A percentile compares a stretch with the other conserved stretches of the same genome.
These are phyloP conservation scores for Asarcornis scutulata DNA, from an alignment of 2,113 vertebrate species.

Conservation along the genomic window DNA sequence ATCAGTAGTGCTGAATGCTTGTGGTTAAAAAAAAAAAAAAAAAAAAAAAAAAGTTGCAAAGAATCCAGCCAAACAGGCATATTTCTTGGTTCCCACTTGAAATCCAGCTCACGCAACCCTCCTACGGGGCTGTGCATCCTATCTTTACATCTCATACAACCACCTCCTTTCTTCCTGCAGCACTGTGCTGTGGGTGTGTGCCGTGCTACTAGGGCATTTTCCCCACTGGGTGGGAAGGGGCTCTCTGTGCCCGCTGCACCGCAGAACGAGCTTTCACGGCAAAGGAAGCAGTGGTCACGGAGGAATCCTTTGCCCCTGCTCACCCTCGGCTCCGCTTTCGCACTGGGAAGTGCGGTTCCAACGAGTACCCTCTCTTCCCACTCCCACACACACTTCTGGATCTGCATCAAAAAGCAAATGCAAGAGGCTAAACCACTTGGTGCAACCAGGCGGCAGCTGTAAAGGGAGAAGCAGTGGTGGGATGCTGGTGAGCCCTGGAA, in stretches of 20 bases:
- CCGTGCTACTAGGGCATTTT: neutral
- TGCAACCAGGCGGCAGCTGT: neutral
- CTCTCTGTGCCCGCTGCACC: neutral
- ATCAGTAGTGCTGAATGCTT: neutral
- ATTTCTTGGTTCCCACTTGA: neutral
- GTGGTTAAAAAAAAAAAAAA: neutral
- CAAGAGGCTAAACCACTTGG: neutral
- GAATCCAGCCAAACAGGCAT: neutral
- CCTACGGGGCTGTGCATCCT: neutral
- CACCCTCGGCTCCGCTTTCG: neutral
- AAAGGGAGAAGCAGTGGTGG: neutral
- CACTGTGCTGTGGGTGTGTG: neutral
- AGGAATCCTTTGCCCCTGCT: neutral
- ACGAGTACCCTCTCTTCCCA: neutral
- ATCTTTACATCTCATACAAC: neutral
- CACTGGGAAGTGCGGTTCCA: neutral
- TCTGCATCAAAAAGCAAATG: neutral
- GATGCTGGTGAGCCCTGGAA: neutral
- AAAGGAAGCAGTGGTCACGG: slow-evolving; percentile 18
- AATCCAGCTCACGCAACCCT: neutral
- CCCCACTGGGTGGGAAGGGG: slow-evolving; percentile 11
- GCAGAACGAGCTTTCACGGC: neutral
- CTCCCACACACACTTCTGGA: accelerated
- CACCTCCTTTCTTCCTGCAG: neutral
- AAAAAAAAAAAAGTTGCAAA: neutral